These are phyloP conservation scores for Zygothrica quintamaculata DNA, from an alignment of 2,888 invertebrate species.

Conservation along the genomic window DNA sequence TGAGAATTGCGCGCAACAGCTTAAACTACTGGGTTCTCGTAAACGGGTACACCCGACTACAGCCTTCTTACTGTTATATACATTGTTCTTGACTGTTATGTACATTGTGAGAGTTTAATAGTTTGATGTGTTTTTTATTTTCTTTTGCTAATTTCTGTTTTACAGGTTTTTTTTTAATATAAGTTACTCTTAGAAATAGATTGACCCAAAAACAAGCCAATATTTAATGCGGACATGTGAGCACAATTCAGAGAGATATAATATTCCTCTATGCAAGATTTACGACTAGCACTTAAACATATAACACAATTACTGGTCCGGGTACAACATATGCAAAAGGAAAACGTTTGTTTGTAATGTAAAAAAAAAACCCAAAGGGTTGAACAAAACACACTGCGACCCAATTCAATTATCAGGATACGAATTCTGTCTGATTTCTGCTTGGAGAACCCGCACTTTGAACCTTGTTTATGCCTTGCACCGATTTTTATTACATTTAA, in stretches of 20 bases:
- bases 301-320: not conserved
- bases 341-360: constrained; percentile 30
- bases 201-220: not conserved
- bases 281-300: constrained; percentile 24
- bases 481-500: constrained; percentile 73
- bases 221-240: constrained; percentile 37
- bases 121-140: no score
- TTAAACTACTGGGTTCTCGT: no score
- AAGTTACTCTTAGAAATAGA: no score
- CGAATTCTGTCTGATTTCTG: constrained; percentile 21
- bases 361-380: constrained; percentile 54
- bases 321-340: constrained; percentile 66
- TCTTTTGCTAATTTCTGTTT: no score
- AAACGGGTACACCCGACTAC: no score
- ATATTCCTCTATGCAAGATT: constrained; percentile 44
- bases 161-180: no score
- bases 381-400: constrained; percentile 30
- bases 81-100: no score
- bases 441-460: constrained; percentile 63
- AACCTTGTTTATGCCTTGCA: constrained; percentile 68
- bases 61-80: no score
- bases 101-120: no score
- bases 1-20: no score
- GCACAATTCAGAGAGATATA: constrained; percentile 42
- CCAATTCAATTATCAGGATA: constrained; percentile 68